Evolutionary conservation across 2,113 vertebrate species (phyloP).

Genomic region (Heptranchias perlo): DNA sequence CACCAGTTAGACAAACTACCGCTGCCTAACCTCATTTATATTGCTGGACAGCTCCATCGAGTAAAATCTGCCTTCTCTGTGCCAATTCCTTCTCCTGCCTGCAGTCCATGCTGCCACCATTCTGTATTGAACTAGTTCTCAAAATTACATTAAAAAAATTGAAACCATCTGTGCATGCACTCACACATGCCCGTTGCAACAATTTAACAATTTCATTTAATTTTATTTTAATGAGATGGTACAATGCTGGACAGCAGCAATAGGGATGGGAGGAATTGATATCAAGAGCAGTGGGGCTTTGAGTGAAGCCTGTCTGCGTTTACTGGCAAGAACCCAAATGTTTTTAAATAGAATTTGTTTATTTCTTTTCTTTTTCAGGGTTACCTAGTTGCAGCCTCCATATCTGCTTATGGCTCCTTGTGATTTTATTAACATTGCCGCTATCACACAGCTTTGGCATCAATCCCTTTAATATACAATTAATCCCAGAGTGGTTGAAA

Average conservation of each 20-base stretch:
- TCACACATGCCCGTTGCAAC: background rate
- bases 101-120: background rate
- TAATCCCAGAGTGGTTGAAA: background rate
- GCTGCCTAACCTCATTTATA: background rate
- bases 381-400: background rate
- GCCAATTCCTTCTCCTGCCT: background rate
- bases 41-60: background rate
- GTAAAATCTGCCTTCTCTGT: background rate
- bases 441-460: background rate
- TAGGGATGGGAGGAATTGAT: background rate
- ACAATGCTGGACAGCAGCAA: background rate
- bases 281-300: background rate
- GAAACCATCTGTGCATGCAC: background rate
- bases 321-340: background rate
- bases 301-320: background rate
- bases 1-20: background rate
- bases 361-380: background rate
- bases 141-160: slow-evolving; percentile 17
- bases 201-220: slow-evolving; percentile 12
- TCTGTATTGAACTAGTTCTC: background rate
- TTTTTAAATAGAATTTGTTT: background rate
- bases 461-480: background rate
- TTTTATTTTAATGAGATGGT: background rate
- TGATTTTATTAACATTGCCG: background rate
- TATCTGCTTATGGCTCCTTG: background rate